Conservation (phyloP, 2,113 vertebrate species). For the Pelecanus crispus region DNA sequence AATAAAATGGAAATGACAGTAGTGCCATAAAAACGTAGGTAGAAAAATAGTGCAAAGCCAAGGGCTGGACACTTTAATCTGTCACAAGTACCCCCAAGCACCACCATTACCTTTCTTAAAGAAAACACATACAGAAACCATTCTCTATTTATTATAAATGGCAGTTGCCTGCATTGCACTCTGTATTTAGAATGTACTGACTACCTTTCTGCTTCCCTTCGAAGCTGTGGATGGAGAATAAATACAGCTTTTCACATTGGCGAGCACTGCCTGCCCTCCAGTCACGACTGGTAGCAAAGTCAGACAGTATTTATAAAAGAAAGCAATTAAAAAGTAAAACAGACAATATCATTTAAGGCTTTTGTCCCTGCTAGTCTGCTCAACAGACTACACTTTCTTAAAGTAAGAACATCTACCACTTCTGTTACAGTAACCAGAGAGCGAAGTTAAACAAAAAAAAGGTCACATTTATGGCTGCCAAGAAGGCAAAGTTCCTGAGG, state of each 20-base stretch:
- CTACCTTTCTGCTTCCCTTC: neutral
- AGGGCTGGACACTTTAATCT: conserved; percentile 32
- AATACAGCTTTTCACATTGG: neutral
- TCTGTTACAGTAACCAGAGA: conserved; percentile 33
- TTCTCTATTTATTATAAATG: conserved; percentile 8
- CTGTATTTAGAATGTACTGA: neutral
- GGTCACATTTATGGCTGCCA: conserved; percentile 40
- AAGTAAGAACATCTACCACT: neutral
- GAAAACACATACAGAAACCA: conserved; percentile 6
- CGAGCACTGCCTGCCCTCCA: neutral
- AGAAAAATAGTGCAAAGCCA: conserved; percentile 62
- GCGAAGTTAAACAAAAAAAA: neutral
- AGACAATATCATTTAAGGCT: conserved; percentile 36
- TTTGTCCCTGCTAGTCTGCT: conserved; percentile 14
- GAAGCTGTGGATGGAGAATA: neutral
- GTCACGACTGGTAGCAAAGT: neutral
- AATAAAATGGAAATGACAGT: conserved; percentile 21
- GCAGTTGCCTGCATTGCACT: conserved; percentile 39
- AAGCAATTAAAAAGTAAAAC: conserved; percentile 15
- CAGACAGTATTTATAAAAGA: neutral
- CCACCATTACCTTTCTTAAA: neutral
- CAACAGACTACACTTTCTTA: conserved; percentile 11
- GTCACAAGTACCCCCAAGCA: conserved; percentile 13
- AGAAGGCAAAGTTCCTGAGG: conserved; percentile 46
- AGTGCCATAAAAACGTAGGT: conserved; percentile 16